These are phyloP conservation scores for Otus scops DNA, from an alignment of 2,797 vertebrate genomes.

Conservation along the genomic window DNA sequence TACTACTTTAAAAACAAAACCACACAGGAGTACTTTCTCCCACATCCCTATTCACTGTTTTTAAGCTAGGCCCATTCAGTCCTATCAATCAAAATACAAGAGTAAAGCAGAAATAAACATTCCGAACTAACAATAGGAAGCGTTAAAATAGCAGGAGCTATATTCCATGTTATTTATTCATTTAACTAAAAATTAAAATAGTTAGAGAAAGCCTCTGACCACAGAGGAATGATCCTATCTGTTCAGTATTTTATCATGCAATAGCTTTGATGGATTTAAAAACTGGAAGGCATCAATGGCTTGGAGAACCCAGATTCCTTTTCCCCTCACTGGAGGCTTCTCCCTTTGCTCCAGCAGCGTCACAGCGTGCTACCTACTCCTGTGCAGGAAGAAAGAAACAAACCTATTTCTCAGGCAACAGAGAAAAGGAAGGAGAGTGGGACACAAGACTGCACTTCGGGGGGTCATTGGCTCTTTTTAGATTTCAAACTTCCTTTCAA, in stretches of 20 bases:
- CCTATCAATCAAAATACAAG: not conserved
- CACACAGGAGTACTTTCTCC: not conserved
- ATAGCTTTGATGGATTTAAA: not conserved
- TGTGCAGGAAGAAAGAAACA: not conserved
- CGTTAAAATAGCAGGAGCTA: not conserved
- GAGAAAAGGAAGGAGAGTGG: not conserved
- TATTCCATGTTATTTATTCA: not conserved
- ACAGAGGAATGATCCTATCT: not conserved
- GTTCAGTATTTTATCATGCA: not conserved
- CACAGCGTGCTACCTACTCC: not conserved
- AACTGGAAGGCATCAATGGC: not conserved
- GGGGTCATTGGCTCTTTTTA: not conserved
- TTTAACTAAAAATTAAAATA: not conserved
- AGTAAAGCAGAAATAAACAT: not conserved
- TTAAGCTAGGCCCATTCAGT: not conserved
- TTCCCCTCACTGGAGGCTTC: not conserved
- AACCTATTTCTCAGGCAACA: not conserved
- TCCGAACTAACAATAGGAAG: not conserved
- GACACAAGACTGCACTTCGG: not conserved
- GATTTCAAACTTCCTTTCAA: not conserved
- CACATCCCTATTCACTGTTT: not conserved
- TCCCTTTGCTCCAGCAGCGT: not conserved
- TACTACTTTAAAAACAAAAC: not conserved
- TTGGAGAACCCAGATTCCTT: not conserved
- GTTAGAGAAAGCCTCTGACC: not conserved